Evolutionary conservation across 1,140 invertebrate species (phyloP), one percentile per base, ranked within the genome.

Genomic region (Galleria mellonella): DNA sequence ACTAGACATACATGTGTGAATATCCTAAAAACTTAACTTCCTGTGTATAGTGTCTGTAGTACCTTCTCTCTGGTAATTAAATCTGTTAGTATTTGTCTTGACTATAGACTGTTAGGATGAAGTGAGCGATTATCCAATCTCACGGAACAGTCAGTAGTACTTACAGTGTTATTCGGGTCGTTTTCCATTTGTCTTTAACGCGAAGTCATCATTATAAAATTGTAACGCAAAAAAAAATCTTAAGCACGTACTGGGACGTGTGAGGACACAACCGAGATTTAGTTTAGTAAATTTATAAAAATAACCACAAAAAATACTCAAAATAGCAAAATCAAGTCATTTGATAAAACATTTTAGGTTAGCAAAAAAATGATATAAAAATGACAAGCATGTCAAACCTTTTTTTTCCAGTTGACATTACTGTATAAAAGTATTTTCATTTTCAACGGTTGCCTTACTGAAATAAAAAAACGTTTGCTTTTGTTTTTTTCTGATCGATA

Each of bases 261-360:
- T 65, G 62, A 53, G 62, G 62, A 71, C 67, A 85, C 78, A 78
- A 76, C 60, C 71, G 75, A 72, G 77, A 85, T 85, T 85, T 85
- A 68, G 63, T 55, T 66, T 45, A 64, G 66, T 62, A 67, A 82
- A 71, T 82, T 79, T 78, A 50, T 74, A 82, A 83, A 81, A 78
- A 73, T 72, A 73, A 71, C 47, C 60, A 65, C 75, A 72, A 83
- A 83, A 84, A 82, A 78, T 67, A 63, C 62, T 61, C 69, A 78
- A 83, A 78, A 73, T 57, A 75, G 56, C 60, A 72, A 73, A 75
- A 78, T 85, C 74, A 85, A 75, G 77, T 78, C 75, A 78, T 83
- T 83, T 85, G 79, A 82, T 75, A 78, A 85, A 85, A 83, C 82
- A 85, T 85, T 85, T 85, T 85, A 85, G 78, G 78, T 84, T 84